Evolutionary conservation across 2,113 vertebrate species (phyloP).

Genomic region (Daboia siamensis): DNA sequence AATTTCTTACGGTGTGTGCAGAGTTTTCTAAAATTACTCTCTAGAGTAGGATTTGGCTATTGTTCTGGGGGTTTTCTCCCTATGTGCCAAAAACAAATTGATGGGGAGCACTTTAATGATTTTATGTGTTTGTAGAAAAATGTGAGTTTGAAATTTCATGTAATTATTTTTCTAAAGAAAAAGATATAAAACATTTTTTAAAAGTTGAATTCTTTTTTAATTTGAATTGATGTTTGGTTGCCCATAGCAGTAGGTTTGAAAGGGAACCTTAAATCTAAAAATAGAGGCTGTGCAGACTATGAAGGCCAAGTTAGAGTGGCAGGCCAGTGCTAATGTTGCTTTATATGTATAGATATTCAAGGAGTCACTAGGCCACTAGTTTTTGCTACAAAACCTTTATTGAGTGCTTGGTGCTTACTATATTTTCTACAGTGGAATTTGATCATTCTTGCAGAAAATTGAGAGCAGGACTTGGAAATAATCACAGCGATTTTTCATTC

Average conservation of each 20-base stretch:
- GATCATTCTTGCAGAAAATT: neutral
- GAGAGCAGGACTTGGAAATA: neutral
- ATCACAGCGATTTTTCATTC: neutral
- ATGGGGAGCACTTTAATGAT: slow-evolving; percentile 18
- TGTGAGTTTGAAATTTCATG: slow-evolving; percentile 6
- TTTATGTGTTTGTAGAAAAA: neutral
- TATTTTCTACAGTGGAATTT: neutral
- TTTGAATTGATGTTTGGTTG: slow-evolving; percentile 12
- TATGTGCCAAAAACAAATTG: neutral
- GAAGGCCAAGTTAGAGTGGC: neutral
- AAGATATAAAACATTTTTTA: slow-evolving; percentile 26
- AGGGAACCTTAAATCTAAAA: neutral
- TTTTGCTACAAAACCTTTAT: neutral
- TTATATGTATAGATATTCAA: neutral
- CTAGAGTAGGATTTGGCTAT: slow-evolving; percentile 3
- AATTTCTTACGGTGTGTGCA: neutral
- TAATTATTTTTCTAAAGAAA: neutral
- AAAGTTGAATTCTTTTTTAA: slow-evolving; percentile 19
- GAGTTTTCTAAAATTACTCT: neutral
- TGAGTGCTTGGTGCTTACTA: neutral
- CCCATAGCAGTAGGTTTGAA: neutral
- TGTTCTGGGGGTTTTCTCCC: neutral
- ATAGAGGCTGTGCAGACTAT: slow-evolving; percentile 3
- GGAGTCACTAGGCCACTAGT: neutral
- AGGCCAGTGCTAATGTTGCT: neutral